Evolutionary conservation across 2,113 vertebrate species (phyloP).

Genomic region (Ornithorhynchus anatinus): DNA sequence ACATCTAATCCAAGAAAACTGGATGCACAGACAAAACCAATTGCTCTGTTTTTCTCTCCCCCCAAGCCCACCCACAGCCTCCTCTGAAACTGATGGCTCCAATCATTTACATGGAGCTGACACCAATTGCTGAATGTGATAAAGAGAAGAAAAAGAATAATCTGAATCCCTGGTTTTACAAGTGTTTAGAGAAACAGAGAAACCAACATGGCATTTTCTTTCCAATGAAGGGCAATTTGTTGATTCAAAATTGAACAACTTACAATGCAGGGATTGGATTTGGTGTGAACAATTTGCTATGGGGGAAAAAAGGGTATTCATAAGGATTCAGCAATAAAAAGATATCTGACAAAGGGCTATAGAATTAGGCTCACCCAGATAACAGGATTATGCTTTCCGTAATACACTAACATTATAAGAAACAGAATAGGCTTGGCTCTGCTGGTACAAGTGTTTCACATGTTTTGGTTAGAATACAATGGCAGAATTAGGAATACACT

Average conservation of each 20-base stretch:
- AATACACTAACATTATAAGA: too few relatives aligned
- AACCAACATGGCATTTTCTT: background rate
- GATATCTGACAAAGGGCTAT: rapidly evolving
- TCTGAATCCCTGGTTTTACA: background rate
- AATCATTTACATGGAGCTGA: background rate
- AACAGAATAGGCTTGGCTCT: too few relatives aligned
- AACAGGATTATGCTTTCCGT: too few relatives aligned
- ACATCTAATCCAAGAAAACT: too few relatives aligned
- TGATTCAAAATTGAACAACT: background rate
- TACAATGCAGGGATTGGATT: background rate
- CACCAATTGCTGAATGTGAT: background rate
- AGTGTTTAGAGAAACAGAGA: background rate
- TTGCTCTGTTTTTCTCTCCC: too few relatives aligned
- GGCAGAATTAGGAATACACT: too few relatives aligned
- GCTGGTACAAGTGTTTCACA: too few relatives aligned
- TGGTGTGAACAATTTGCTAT: background rate
- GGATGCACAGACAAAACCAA: too few relatives aligned
- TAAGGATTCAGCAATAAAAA: background rate
- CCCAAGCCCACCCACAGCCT: too few relatives aligned
- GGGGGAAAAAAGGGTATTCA: background rate
- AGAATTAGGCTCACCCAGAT: background rate
- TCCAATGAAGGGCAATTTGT: background rate
- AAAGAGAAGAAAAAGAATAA: slow-evolving; percentile 9
- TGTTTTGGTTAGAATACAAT: too few relatives aligned
- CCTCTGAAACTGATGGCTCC: too few relatives aligned